Evolutionary conservation across 2,797 vertebrate species (phyloP).

Genomic region (Gymnoscopelus braueri): DNA sequence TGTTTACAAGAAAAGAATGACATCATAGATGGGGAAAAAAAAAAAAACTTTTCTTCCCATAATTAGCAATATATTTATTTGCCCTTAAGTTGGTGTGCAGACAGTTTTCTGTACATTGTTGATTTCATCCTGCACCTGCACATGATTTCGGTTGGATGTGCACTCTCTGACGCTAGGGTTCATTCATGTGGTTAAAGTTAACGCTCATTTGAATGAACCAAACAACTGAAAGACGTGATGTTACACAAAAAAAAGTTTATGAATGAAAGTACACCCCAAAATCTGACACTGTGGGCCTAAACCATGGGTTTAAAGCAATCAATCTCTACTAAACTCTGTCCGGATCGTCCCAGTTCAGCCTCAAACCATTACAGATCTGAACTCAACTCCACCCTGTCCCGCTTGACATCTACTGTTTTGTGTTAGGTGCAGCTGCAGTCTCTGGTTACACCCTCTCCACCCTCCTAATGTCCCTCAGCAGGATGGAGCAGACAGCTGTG

Average conservation of each 20-base stretch:
- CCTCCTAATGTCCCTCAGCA: slow-evolving; percentile 69
- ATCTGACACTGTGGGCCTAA: neutral
- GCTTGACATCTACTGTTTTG: slow-evolving; percentile 56
- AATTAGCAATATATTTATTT: no score
- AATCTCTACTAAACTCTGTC: slow-evolving; percentile 43
- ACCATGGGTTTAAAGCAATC: slow-evolving; percentile 34
- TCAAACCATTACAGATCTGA: slow-evolving; percentile 43
- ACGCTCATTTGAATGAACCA: no score
- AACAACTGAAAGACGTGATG: no score
- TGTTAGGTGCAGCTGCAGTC: slow-evolving; percentile 77
- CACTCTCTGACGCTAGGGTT: no score
- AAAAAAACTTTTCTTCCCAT: no score
- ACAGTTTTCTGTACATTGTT: no score
- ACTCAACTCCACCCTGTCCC: slow-evolving; percentile 75
- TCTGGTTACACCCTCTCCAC: slow-evolving; percentile 80
- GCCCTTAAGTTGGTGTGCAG: no score
- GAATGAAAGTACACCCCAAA: slow-evolving; percentile 11
- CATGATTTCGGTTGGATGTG: no score
- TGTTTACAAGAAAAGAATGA: no score
- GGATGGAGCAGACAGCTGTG: slow-evolving; percentile 73
- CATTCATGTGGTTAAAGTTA: no score
- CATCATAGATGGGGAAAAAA: no score
- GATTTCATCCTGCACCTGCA: no score
- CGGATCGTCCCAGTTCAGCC: slow-evolving; percentile 57
- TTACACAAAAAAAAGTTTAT: slow-evolving; percentile 5